Conservation (phyloP, 1,140 invertebrate genomes). For the Drosophila obscura region DNA sequence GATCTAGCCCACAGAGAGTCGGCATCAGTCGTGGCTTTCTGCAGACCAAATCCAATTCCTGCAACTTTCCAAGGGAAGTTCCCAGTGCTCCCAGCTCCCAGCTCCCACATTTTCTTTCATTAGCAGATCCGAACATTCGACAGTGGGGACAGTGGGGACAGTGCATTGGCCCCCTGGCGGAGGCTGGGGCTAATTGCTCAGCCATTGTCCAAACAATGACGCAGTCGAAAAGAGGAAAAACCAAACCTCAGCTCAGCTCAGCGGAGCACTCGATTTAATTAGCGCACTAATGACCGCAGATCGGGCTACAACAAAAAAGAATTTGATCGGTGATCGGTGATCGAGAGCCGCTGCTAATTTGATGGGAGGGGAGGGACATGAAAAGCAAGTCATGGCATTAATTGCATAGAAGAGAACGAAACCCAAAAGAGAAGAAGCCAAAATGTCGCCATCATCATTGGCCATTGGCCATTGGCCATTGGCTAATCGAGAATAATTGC, state of each 20-base stretch:
- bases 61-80: neutral
- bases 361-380: conserved; percentile 16
- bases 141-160: neutral
- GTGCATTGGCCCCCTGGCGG: conserved; percentile 42
- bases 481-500: conserved; percentile 80
- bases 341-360: conserved; percentile 60
- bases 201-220: conserved; percentile 79
- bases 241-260: conserved; percentile 11
- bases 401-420: conserved; percentile 64
- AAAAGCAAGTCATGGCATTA: conserved; percentile 65
- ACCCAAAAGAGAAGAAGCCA: conserved; percentile 4
- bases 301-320: conserved; percentile 23
- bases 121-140: neutral
- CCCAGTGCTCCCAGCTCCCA: no score
- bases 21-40: no score
- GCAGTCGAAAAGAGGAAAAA: conserved; percentile 37
- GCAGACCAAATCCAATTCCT: neutral
- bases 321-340: conserved; percentile 5
- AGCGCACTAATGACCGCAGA: conserved; percentile 67
- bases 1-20: no score
- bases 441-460: conserved; percentile 55
- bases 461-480: conserved; percentile 15
- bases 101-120: neutral
- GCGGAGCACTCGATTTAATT: conserved; percentile 71
- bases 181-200: conserved; percentile 62